These are phyloP conservation scores for Cygnus atratus DNA, from an alignment of 2,113 vertebrate species.

Conservation along the genomic window DNA sequence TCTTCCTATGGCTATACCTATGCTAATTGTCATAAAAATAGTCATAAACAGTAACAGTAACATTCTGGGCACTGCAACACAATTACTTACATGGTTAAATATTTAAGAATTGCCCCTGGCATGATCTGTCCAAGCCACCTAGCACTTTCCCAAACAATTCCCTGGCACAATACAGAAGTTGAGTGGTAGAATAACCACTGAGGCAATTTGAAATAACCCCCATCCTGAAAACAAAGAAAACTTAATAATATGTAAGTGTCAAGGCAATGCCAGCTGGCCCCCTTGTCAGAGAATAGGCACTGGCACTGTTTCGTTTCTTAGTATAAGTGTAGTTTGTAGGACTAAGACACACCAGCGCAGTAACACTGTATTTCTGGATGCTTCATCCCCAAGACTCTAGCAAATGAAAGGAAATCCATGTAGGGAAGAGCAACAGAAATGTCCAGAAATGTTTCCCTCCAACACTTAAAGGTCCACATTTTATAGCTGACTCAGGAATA, in stretches of 20 bases:
- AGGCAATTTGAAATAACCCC: neutral
- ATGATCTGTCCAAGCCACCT: slow-evolving; percentile 2
- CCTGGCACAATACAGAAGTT: neutral
- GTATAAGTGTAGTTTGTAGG: neutral
- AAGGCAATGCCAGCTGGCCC: neutral
- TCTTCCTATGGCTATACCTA: neutral
- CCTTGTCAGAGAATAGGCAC: neutral
- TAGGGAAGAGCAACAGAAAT: neutral
- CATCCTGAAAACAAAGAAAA: neutral
- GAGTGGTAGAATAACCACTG: neutral
- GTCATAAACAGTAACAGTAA: neutral
- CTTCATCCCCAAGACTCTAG: neutral
- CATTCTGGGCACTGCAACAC: neutral
- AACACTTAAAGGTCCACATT: neutral
- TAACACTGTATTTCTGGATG: neutral
- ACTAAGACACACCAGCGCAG: neutral
- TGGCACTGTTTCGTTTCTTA: neutral
- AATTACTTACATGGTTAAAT: neutral
- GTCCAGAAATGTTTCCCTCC: neutral
- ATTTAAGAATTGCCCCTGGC: neutral
- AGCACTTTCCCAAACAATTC: neutral
- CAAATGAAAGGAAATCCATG: neutral
- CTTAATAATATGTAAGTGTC: neutral
- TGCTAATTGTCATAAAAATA: neutral
- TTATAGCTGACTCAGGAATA: neutral